A percentile compares a stretch with the other conserved stretches of the same genome.
Conservation (phyloP, 1,140 invertebrate genomes). For the Rhagoletis pomonella region DNA sequence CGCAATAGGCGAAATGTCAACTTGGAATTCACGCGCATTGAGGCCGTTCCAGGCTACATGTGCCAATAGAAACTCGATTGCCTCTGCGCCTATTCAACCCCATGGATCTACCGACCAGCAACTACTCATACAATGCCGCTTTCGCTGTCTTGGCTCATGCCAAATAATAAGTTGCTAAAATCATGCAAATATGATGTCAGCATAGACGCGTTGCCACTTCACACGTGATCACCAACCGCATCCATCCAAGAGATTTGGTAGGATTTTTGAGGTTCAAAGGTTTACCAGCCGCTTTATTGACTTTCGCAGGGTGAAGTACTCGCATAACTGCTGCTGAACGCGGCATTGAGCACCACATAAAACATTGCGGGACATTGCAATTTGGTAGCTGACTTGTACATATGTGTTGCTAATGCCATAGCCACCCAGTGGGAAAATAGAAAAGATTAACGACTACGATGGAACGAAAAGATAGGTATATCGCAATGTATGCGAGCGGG, state of each 20-base stretch:
- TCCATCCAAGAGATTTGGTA: background rate
- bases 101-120: background rate
- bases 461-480: too few relatives aligned
- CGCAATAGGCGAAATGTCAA: background rate
- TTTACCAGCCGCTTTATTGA: background rate
- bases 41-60: background rate
- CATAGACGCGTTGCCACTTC: background rate
- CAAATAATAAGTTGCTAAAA: constrained; percentile 29
- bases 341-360: constrained; percentile 24
- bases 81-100: background rate
- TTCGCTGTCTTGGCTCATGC: background rate
- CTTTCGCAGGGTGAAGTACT: background rate
- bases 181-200: constrained; percentile 33
- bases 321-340: background rate
- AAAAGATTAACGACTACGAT: too few relatives aligned
- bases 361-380: background rate
- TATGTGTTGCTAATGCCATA: constrained; percentile 33
- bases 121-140: background rate
- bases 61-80: background rate
- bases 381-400: background rate
- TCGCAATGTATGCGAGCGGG: too few relatives aligned
- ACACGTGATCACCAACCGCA: background rate
- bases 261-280: background rate
- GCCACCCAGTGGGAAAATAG: background rate
- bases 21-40: background rate